Evolutionary conservation across 2,113 vertebrate species (phyloP), one percentile per base, ranked within the genome.

Genomic region (Onychorhynchus coronatus): DNA sequence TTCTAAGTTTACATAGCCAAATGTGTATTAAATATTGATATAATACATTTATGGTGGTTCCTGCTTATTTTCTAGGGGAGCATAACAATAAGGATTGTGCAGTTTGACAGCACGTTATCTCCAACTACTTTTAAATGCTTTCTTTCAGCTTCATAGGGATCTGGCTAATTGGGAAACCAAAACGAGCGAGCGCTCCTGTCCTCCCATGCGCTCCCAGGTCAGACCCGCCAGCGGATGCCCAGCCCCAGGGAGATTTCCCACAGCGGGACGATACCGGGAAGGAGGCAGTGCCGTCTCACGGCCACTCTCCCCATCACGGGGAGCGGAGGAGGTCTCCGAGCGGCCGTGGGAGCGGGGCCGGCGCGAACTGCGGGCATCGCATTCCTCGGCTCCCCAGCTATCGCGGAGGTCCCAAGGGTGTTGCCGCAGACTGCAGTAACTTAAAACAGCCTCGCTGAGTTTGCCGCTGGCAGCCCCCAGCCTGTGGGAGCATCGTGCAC

Each of bases 11-110:
- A 84, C 67, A 20, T 33, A 88, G 73, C 86, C 83, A 96, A 92
- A 72, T 5, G 1, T 0, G 21, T 53, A 91, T 93, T 91, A 94
- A 96, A 95, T 92, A 95, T 96, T 97, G 70, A 96, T 89, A 82
- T 0, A 78, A 75, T 53, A 56, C 28, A 55, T 94, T 96, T 92
- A 30, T 81, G 89, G 85, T 24, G 27, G 42, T 95, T 92, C 72
- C 85, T 75, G 81, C 71, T 95, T 94, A 56, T 89, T 94, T 87
- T 96, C 83, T 70, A 82, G 73, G 85, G 47, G 20, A 91, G 49
- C 25, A 49, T 39, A 37, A 76, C 74, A 52, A 7, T 68, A 88
- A 84, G 71, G 37, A 91, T 42, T 31, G 80, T 37, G 7, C 94
- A 42, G 56, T 82, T 94, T 78, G 93, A 90, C 92, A 58, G 61